Conservation (phyloP, 2,888 invertebrate genomes). For the Ctena decussata region DNA sequence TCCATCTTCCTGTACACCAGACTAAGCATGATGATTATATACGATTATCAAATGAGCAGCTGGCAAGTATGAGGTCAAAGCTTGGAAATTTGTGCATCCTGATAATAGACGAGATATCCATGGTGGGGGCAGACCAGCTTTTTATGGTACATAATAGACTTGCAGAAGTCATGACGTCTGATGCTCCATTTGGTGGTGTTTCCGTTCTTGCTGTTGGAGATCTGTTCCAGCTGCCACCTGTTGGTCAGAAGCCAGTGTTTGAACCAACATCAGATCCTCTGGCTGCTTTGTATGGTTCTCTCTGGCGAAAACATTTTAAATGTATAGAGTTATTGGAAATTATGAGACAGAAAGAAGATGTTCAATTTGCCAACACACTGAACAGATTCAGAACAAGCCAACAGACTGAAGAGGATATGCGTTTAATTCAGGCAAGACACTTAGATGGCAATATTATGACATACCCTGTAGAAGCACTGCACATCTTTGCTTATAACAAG, state of each 20-base stretch:
- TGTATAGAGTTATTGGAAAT: slow-evolving; percentile 32
- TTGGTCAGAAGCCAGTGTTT: too few relatives aligned
- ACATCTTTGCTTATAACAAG: slow-evolving; percentile 46
- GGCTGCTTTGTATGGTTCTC: slow-evolving; percentile 27
- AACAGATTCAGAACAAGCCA: slow-evolving; percentile 20
- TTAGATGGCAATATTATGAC: too few relatives aligned
- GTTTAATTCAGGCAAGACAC: slow-evolving; percentile 21
- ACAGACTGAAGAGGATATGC: slow-evolving; percentile 45
- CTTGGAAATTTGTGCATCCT: slow-evolving; percentile 18
- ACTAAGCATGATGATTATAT: slow-evolving; percentile 20
- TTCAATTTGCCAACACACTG: slow-evolving; percentile 40
- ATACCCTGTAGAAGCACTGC: slow-evolving; percentile 21
- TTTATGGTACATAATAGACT: too few relatives aligned
- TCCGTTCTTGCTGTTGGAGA: too few relatives aligned
- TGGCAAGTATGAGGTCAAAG: neutral
- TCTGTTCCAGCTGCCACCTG: too few relatives aligned
- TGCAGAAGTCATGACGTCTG: too few relatives aligned
- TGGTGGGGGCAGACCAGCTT: neutral
- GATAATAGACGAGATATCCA: too few relatives aligned
- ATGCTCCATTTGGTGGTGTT: slow-evolving; percentile 39
- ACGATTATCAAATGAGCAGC: slow-evolving; percentile 8
- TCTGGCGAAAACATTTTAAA: slow-evolving; percentile 20
- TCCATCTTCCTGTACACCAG: too few relatives aligned
- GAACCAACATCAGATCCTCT: slow-evolving; percentile 17
- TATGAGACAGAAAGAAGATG: slow-evolving; percentile 48